Base-by-base conservation (phyloP, 37 sponge, comb jelly and placozoan species). In the Axinella damicornis region DNA sequence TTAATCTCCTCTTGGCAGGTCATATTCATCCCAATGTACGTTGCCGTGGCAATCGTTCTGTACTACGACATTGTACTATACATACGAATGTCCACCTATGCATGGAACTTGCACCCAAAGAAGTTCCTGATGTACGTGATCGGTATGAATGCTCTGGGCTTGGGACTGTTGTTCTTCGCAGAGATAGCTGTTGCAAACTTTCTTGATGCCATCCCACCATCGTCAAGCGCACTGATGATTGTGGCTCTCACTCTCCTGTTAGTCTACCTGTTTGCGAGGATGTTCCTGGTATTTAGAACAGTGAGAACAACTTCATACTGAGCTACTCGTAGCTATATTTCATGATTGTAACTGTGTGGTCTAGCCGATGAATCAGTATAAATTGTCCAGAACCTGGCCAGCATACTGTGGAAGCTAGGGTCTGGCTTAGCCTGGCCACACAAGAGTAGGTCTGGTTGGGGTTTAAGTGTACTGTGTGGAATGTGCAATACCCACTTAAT, bases 1-100 rank as follows among this genome's bases (percentile, higher is more conserved):
- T 0, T 82, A 28, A 0, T 55, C 39, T 34, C 63, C 37, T 65
- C 71, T 16, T 89, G 83, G 83, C 68, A 76, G 56, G 24, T 30
- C 18, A 60, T 77, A 0, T 83, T 89, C 57, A 65, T 76, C 1
- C 88, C 74, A 38, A 55, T 87, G 32, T 74, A 81, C 69, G 60
- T 27, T 16, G 71, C 75, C 36, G 32, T 64, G 65, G 65, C 15
- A 11, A n/a, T 79, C 18, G 31, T 71, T 27, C 13, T 79, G 16
- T 73, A 72, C 85, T 74, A 71, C 52, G n/a, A 53, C 13, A 25
- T 33, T n/a, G 38, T 70, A 24, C 28, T 71, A 40, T 70, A 18
- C 69, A 60, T 64, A 1, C 65, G 73, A 57, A 60, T 82, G 63
- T 20, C 58, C 0, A 4, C n/a, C 2, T 63, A 65, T n/a, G 31